Base-by-base conservation (phyloP, 2,888 invertebrate species). In the Antheraea assamensis region DNA sequence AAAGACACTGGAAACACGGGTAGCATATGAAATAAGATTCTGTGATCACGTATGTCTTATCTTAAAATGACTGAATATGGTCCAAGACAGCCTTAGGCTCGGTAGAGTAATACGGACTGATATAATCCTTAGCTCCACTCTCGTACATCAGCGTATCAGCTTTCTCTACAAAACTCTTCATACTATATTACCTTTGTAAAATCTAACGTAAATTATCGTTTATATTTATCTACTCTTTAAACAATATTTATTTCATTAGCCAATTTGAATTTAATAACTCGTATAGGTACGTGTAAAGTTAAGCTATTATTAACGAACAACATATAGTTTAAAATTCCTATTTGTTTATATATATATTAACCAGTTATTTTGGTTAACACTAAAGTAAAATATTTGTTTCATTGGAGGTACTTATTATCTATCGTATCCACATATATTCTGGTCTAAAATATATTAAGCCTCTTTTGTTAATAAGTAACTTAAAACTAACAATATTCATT, bases 31-130 rank as follows among this genome's bases (percentile, higher is more conserved):
- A 64, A 64, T 64, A 64, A 30, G 30, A 64, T 64, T 64, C 17
- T 30, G 30, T 64, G 61, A 72, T 35, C 72, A 47, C 64, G 61
- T 64, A 27, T 47, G 72, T 42, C 27, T 72, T 72, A 72, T 72
- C 42, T 72, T 64, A 15, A n/a, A 24, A 27, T 42, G 42, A 72
- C 61, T 72, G 31, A 71, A 71, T 71, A 71, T 55, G n/a, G 55
- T 71, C n/a, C 19, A 55, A 71, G 71, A 55, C 58, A 64, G 72
- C 72, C 61, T 42, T 3, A 42, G 61, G 72, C 42, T 42, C 30
- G 24, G 35, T 64, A 27, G 47, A 64, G 19, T 24, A 72, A 42
- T 64, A 61, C 47, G 47, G 35, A 27, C 58, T 64, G 64, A 72
- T 61, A 17, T 61, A 64, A 72, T 72, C 58, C 42, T 42, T 42